A percentile compares a stretch with the other conserved stretches of the same genome.
phyloP scores from a whole-genome alignment of 2,113 vertebrate genomes.

The Numenius arquata region DNA sequence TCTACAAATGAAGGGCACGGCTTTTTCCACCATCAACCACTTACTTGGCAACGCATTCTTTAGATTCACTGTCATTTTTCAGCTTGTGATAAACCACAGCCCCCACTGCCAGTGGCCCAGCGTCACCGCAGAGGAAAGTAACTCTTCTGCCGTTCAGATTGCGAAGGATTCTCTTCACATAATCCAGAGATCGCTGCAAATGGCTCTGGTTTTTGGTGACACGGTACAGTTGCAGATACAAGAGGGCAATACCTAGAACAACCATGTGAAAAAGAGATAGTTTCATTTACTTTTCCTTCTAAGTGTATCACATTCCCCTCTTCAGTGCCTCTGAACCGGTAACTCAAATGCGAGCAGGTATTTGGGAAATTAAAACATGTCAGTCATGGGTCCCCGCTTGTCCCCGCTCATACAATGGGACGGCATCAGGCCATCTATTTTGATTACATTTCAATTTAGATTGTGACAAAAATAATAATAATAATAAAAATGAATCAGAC shows the following conservation, averaged over 20 bases:
- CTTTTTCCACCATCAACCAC: neutral
- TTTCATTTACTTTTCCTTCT: neutral
- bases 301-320: neutral
- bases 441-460: neutral
- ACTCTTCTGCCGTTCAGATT: conserved; percentile 89
- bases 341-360: neutral
- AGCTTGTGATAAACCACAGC: conserved; percentile 91
- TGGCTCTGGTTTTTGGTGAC: conserved; percentile 80
- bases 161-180: conserved; percentile 89
- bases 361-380: neutral
- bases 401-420: neutral
- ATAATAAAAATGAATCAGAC: neutral
- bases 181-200: conserved; percentile 90
- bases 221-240: conserved; percentile 90
- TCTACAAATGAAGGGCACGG: neutral
- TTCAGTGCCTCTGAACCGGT: neutral
- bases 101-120: conserved; percentile 90
- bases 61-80: conserved; percentile 81
- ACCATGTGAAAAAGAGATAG: neutral
- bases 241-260: conserved; percentile 85
- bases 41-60: conserved; percentile 89
- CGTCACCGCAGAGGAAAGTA: conserved; percentile 95
- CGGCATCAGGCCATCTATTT: neutral
- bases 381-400: neutral
- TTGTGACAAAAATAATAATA: neutral